Conservation (phyloP, 2,797 vertebrate genomes). For the Pampus argenteus region DNA sequence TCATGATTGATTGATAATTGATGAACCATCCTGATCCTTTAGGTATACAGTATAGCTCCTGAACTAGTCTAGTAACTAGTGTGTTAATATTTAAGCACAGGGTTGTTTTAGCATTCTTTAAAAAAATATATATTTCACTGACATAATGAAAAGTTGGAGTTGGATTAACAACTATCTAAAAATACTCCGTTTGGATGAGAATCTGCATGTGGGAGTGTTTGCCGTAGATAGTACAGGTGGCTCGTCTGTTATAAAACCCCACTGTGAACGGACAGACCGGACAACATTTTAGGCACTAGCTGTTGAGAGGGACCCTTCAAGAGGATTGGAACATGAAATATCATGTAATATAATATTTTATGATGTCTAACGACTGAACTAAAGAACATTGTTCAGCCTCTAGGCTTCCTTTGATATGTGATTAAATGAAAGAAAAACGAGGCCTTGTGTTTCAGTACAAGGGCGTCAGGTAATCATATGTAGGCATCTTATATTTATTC, state of each 20-base stretch:
- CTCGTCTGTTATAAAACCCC: constrained; percentile 20
- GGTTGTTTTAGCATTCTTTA: constrained; percentile 17
- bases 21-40: constrained; percentile 25
- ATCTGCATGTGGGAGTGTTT: constrained; percentile 15
- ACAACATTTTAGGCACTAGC: constrained; percentile 13
- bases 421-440: constrained; percentile 46
- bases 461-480: neutral
- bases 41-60: constrained; percentile 37
- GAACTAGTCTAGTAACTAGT: neutral
- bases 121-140: constrained; percentile 12
- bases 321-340: constrained; percentile 35
- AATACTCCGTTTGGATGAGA: constrained; percentile 31
- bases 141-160: constrained; percentile 40
- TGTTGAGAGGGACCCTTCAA: constrained; percentile 12
- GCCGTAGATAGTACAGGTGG: constrained; percentile 35
- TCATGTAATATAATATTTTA: constrained; percentile 60
- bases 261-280: constrained; percentile 21
- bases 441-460: neutral
- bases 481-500: constrained; percentile 20
- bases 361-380: constrained; percentile 50
- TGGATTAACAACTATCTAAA: constrained; percentile 31
- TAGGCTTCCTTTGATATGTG: constrained; percentile 55
- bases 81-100: neutral
- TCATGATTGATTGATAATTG: constrained; percentile 55
- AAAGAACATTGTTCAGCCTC: constrained; percentile 53